Percentiles rank a stretch among this genome's conserved stretches.
These are phyloP conservation scores for Pseudotriccus pelzelni DNA, from an alignment of 2,797 vertebrate genomes.

Conservation along the genomic window DNA sequence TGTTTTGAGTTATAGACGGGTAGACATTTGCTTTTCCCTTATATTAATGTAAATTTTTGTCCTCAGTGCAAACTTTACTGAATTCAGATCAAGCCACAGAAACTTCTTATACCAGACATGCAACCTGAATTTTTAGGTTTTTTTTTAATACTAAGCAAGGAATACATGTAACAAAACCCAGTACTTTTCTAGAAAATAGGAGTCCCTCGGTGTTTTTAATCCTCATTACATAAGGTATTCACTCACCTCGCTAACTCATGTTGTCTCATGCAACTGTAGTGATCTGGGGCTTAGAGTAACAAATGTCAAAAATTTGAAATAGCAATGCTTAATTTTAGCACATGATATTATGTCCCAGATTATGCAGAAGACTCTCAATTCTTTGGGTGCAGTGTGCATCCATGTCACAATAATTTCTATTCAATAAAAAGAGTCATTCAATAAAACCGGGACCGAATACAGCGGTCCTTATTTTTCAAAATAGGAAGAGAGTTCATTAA, in stretches of 20 bases:
- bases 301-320: not conserved
- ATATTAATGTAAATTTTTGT: not conserved
- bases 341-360: not conserved
- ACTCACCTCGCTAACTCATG: not conserved
- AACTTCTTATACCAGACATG: not conserved
- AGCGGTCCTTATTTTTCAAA: not conserved
- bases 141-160: not conserved
- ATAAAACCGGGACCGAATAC: not conserved
- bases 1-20: not conserved
- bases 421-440: not conserved
- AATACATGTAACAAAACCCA: not conserved
- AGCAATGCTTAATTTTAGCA: not conserved
- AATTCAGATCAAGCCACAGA: not conserved
- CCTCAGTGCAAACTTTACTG: not conserved
- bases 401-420: not conserved
- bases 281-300: not conserved
- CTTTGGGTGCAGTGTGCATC: not conserved
- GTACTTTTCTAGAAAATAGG: not conserved
- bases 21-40: not conserved
- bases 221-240: not conserved
- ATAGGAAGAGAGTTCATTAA: not conserved
- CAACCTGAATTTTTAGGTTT: not conserved
- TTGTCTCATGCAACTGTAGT: not conserved
- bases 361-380: not conserved
- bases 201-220: not conserved